phyloP scores from a whole-genome alignment of 2,113 vertebrate species.

The Carollia perspicillata region DNA sequence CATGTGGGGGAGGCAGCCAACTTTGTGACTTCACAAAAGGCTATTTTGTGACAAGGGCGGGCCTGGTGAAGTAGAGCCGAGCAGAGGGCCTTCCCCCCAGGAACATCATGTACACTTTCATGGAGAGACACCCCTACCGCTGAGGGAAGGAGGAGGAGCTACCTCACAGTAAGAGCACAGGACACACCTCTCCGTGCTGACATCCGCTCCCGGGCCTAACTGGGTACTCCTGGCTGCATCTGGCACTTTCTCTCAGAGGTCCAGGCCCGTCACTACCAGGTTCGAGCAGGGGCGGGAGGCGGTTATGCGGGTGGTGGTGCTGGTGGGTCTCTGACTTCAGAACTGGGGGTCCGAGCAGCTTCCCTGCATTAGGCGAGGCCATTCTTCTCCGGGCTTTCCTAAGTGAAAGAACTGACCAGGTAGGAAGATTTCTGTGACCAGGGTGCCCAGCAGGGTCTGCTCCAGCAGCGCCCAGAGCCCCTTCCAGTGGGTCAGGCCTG shows the following conservation, averaged over 20 bases:
- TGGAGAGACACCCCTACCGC: conserved; percentile 16
- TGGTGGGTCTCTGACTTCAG: not conserved
- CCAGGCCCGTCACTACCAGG: not conserved
- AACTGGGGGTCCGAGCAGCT: not conserved
- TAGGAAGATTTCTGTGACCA: not conserved
- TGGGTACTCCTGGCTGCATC: not conserved
- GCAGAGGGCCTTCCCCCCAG: not conserved
- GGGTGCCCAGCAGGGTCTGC: not conserved
- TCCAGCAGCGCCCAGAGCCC: not conserved
- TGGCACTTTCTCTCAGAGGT: not conserved
- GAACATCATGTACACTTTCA: conserved; percentile 70
- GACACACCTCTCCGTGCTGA: not conserved
- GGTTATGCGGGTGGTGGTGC: not conserved
- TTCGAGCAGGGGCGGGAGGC: not conserved
- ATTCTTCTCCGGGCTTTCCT: not conserved
- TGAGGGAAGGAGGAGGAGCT: conserved; percentile 56
- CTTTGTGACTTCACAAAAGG: conserved; percentile 71
- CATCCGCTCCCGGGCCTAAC: not conserved
- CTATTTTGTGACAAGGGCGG: conserved; percentile 48
- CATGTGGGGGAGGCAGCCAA: not conserved
- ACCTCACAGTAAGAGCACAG: conserved; percentile 37
- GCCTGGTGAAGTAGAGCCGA: not conserved
- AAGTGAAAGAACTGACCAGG: not conserved
- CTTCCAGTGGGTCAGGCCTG: not conserved
- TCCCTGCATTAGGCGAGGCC: not conserved